A percentile compares a stretch with the other conserved stretches of the same genome.
These are phyloP conservation scores for Halocynthia roretzi DNA, from an alignment of 23 tunicate genomes.

Conservation along the genomic window DNA sequence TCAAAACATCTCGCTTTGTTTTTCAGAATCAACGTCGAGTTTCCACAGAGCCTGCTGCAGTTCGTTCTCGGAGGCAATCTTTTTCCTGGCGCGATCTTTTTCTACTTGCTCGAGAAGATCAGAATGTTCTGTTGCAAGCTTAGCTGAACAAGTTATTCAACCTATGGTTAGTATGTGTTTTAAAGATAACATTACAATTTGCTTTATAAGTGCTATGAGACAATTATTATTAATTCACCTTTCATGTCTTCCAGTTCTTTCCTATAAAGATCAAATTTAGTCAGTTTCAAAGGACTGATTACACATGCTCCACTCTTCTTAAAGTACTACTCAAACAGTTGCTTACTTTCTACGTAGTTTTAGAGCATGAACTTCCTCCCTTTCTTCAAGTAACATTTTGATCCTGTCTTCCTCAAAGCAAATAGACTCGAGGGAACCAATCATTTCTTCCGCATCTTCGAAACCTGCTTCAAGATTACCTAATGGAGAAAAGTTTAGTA, in stretches of 20 bases:
- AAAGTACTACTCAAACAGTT: not conserved
- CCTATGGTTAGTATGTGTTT: not conserved
- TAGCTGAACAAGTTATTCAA: constrained; percentile 6
- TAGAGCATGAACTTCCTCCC: constrained; percentile 10
- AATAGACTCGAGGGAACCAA: constrained; percentile 11
- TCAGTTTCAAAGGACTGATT: not conserved
- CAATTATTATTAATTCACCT: not conserved
- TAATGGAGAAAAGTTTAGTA: not conserved
- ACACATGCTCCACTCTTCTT: not conserved
- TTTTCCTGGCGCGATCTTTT: constrained; percentile 2
- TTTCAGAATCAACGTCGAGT: not conserved
- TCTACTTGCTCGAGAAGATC: not conserved
- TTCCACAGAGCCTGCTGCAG: constrained; percentile 15
- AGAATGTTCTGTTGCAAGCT: constrained; percentile 21
- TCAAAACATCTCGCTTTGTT: too few relatives aligned
- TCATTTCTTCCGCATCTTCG: constrained; percentile 12
- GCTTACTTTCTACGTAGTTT: constrained; percentile 8
- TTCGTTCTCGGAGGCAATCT: constrained; percentile 5
- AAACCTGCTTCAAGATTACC: not conserved
- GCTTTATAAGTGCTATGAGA: too few relatives aligned
- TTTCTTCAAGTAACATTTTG: not conserved
- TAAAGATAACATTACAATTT: too few relatives aligned
- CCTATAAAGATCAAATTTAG: constrained; percentile 4
- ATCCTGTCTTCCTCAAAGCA: constrained; percentile 13
- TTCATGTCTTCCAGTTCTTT: constrained; percentile 23